Percentiles rank a stretch among this genome's conserved stretches.
Evolutionary conservation across 2,888 invertebrate genomes (phyloP).

Genomic region (Limenitis arthemis): DNA sequence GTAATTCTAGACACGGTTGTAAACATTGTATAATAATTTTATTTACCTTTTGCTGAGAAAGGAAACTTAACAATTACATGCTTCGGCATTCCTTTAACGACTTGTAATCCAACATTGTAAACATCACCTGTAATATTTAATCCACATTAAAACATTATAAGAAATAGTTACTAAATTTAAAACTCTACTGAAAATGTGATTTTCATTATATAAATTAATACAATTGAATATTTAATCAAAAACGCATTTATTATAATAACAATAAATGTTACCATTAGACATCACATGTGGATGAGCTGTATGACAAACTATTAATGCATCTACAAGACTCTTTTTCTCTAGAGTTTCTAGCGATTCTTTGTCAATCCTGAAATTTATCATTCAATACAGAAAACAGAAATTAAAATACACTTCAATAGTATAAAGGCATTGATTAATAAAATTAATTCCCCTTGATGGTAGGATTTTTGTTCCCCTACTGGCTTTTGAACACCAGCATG

Average conservation of each 20-base stretch:
- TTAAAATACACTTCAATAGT: too few relatives aligned
- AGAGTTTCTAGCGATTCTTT: slow-evolving; percentile 24
- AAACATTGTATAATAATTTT: neutral
- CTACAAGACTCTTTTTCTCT: slow-evolving; percentile 21
- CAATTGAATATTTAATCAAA: too few relatives aligned
- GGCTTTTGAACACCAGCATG: too few relatives aligned
- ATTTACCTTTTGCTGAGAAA: slow-evolving; percentile 79
- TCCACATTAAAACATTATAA: neutral
- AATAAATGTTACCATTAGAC: slow-evolving; percentile 23
- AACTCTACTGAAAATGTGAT: too few relatives aligned
- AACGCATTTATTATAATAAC: neutral
- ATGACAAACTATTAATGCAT: slow-evolving; percentile 24
- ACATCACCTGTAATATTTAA: slow-evolving; percentile 18
- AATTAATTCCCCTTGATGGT: too few relatives aligned
- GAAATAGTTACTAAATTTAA: neutral
- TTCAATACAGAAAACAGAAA: neutral
- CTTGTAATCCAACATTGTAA: slow-evolving; percentile 19
- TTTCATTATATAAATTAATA: too few relatives aligned
- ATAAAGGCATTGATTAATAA: too few relatives aligned
- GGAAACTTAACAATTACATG: slow-evolving; percentile 44
- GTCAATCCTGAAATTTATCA: slow-evolving; percentile 22
- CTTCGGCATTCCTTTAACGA: slow-evolving; percentile 14
- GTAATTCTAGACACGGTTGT: too few relatives aligned
- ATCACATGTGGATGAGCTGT: slow-evolving; percentile 29
- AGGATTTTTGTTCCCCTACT: too few relatives aligned